Percentiles rank a stretch among this genome's conserved stretches.
Evolutionary conservation across 64 coral and sea anemone genomes (phyloP).

Genomic region (Hydrozoanthus tunicans): DNA sequence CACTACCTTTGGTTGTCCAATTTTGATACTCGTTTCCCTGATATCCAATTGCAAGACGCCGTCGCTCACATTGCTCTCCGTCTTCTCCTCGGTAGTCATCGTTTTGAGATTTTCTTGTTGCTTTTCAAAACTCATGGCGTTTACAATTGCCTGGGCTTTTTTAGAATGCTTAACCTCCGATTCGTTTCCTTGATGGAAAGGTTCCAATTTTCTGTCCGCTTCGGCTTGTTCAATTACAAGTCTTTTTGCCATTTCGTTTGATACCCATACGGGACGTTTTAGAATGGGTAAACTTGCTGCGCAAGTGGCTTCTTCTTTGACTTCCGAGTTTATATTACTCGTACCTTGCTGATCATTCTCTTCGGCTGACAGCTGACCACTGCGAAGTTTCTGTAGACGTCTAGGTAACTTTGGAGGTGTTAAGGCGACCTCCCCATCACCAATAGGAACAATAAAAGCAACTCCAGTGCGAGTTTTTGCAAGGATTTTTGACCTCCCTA

Average conservation of each 20-base stretch:
- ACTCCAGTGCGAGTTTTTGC: slow-evolving; percentile 45
- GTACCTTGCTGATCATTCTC: not conserved
- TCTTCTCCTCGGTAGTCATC: not conserved
- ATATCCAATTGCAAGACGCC: not conserved
- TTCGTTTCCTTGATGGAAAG: not conserved
- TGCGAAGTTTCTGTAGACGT: slow-evolving; percentile 42
- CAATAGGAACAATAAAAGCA: slow-evolving; percentile 47
- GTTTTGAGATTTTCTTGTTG: not conserved
- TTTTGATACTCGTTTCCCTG: not conserved
- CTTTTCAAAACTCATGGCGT: not conserved
- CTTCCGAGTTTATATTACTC: not conserved
- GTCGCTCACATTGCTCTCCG: not conserved
- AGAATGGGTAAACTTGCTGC: not conserved
- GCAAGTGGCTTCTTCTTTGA: not conserved
- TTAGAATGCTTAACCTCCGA: not conserved
- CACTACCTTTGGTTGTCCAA: not conserved
- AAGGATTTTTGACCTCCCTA: slow-evolving; percentile 24
- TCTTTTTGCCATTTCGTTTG: slow-evolving; percentile 46
- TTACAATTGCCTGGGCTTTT: slow-evolving; percentile 13
- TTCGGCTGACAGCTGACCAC: not conserved
- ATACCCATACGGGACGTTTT: slow-evolving; percentile 29
- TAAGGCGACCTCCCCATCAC: not conserved
- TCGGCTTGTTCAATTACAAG: slow-evolving; percentile 13
- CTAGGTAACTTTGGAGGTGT: slow-evolving; percentile 23
- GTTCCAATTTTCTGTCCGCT: not conserved